Evolutionary conservation across 2,888 invertebrate species (phyloP).

Genomic region (Drosophila putrida): DNA sequence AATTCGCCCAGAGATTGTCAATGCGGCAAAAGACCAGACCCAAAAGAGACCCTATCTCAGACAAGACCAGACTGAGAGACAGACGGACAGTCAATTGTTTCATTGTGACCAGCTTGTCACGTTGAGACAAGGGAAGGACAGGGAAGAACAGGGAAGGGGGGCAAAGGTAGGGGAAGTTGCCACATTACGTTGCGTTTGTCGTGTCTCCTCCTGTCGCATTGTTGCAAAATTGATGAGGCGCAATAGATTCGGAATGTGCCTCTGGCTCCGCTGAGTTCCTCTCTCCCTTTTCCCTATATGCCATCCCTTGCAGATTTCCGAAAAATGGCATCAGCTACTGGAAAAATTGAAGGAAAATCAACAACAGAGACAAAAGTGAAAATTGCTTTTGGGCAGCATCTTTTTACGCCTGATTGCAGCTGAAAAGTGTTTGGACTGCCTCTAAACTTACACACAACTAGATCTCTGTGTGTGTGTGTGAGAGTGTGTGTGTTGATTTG

Average conservation of each 20-base stretch:
- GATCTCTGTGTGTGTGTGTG: conserved; percentile 16
- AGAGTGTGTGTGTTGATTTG: conserved; percentile 36
- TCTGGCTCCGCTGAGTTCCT: conserved; percentile 25
- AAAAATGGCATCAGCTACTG: conserved; percentile 31
- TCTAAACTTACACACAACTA: conserved; percentile 12
- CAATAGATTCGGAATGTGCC: conserved; percentile 58
- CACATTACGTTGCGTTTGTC: conserved; percentile 37
- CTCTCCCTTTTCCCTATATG: not conserved
- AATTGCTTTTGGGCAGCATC: conserved; percentile 73
- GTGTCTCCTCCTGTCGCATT: conserved; percentile 73
- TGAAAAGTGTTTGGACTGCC: conserved; percentile 61
- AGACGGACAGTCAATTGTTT: conserved; percentile 52
- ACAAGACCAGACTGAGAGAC: conserved; percentile 14
- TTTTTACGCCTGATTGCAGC: conserved; percentile 78
- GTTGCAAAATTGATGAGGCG: conserved; percentile 80
- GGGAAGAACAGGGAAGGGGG: not conserved
- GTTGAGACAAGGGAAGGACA: conserved; percentile 33
- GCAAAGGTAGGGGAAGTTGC: not conserved
- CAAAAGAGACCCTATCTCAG: conserved; percentile 23
- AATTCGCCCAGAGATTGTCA: conserved; percentile 47
- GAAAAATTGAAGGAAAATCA: conserved; percentile 19
- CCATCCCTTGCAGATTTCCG: conserved; percentile 37
- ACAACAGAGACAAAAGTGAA: conserved; percentile 56
- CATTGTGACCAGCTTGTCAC: conserved; percentile 66
- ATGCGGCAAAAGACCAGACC: conserved; percentile 26